A percentile compares a stretch with the other conserved stretches of the same genome.
These are phyloP conservation scores for Bovichtus diacanthus DNA, from an alignment of 2,797 vertebrate genomes.

Conservation along the genomic window DNA sequence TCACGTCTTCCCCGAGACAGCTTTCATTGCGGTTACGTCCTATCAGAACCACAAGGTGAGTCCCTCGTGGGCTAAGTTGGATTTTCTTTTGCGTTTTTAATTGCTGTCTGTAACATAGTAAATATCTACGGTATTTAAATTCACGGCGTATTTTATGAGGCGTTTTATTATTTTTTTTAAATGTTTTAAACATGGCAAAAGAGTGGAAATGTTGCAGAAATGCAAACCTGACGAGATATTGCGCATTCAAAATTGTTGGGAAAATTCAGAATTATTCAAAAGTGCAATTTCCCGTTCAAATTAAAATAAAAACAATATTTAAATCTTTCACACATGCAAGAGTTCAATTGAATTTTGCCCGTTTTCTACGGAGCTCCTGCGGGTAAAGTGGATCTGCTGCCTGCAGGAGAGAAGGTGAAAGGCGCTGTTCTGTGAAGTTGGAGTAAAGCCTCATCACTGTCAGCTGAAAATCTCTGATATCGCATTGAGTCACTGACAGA, in stretches of 20 bases:
- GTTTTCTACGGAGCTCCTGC: neutral
- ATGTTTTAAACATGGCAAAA: neutral
- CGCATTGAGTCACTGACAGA: slow-evolving; percentile 61
- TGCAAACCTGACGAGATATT: neutral
- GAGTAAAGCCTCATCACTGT: slow-evolving; percentile 28
- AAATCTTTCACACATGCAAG: neutral
- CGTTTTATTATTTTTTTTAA: slow-evolving; percentile 3
- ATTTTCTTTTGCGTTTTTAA: neutral
- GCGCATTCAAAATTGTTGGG: neutral
- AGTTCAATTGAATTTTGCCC: neutral
- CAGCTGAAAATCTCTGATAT: slow-evolving; percentile 52
- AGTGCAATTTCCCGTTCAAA: neutral
- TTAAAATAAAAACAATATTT: neutral
- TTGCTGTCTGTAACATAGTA: neutral
- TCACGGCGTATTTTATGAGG: neutral
- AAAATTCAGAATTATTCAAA: neutral
- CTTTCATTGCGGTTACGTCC: slow-evolving; percentile 97
- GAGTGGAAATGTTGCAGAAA: neutral
- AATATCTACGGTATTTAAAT: neutral
- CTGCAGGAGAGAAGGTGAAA: slow-evolving; percentile 10
- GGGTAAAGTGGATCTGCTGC: neutral
- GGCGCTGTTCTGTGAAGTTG: slow-evolving; percentile 6
- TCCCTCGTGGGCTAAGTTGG: neutral
- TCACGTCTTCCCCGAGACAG: slow-evolving; percentile 95
- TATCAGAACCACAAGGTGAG: slow-evolving; percentile 98